These are phyloP conservation scores for Ostrea denselamellosa DNA, from an alignment of 1,140 invertebrate genomes.

Conservation along the genomic window DNA sequence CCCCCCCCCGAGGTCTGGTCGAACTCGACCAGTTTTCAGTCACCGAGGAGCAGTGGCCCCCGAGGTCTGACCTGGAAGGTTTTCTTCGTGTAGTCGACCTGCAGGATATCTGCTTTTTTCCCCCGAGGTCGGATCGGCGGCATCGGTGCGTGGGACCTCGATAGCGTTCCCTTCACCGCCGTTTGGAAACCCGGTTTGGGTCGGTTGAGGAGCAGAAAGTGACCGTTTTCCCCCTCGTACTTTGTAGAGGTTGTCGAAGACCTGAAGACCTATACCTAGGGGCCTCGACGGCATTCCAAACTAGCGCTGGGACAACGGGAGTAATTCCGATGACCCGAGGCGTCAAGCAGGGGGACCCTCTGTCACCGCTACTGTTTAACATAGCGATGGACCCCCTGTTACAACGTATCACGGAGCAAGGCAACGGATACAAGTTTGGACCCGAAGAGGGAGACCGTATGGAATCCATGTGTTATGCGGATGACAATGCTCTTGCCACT, in stretches of 20 bases:
- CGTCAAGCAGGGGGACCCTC: constrained; percentile 81
- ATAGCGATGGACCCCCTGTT: constrained; percentile 75
- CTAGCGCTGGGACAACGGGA: constrained; percentile 5
- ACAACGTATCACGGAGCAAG: neutral
- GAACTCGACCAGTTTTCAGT: no score
- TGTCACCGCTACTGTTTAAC: constrained; percentile 80
- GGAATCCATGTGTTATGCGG: constrained; percentile 50
- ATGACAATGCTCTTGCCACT: constrained; percentile 52
- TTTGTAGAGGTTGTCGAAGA: constrained; percentile 50
- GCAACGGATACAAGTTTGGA: constrained; percentile 46
- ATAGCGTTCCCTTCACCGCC: no score
- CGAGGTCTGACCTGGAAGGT: no score
- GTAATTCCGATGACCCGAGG: constrained; percentile 65
- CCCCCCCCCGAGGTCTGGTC: no score
- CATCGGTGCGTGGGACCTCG: no score
- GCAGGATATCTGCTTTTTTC: no score
- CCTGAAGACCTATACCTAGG: constrained; percentile 46
- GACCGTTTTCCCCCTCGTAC: no score
- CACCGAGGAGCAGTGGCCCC: constrained; percentile 45
- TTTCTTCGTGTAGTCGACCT: no score
- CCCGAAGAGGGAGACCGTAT: neutral
- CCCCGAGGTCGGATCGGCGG: no score
- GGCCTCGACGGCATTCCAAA: constrained; percentile 4
- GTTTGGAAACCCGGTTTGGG: no score
- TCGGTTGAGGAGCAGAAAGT: no score